These are phyloP conservation scores for Peromyscus attwateri DNA, from an alignment of 2,797 vertebrate species.

Conservation along the genomic window DNA sequence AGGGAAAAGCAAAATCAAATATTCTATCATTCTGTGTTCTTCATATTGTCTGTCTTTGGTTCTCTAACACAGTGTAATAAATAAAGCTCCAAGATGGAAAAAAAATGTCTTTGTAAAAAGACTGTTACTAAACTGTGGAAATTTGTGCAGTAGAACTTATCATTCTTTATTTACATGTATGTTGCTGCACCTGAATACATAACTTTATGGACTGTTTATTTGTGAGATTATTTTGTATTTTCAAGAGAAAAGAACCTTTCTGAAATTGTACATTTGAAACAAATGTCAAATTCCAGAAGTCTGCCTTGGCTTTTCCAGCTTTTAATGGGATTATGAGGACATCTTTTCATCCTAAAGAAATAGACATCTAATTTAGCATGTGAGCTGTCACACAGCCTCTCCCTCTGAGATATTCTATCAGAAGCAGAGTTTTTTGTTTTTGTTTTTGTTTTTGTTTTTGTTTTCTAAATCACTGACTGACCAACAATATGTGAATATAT, in stretches of 20 bases:
- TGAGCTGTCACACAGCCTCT: background rate
- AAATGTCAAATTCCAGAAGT: background rate
- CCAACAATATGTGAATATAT: background rate
- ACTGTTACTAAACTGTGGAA: background rate
- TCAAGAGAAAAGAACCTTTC: background rate
- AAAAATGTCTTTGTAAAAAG: too few species aligned
- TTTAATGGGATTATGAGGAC: background rate
- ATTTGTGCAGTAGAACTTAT: background rate
- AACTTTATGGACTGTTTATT: background rate
- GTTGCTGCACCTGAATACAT: background rate
- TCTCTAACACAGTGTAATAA: background rate
- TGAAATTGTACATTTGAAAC: slow-evolving; percentile 20
- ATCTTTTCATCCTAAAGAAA: background rate
- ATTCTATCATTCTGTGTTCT: background rate
- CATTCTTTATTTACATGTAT: background rate
- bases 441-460: background rate
- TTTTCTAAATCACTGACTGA: background rate
- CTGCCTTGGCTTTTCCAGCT: background rate
- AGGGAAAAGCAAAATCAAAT: background rate
- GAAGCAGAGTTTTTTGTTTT: background rate
- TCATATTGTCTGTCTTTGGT: background rate
- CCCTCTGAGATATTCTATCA: background rate
- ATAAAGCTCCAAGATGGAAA: background rate
- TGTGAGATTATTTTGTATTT: background rate
- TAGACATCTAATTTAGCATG: background rate